A percentile compares a stretch with the other conserved stretches of the same genome.
Conservation (phyloP, 2,113 vertebrate genomes). For the Melanerpes formicivorus region DNA sequence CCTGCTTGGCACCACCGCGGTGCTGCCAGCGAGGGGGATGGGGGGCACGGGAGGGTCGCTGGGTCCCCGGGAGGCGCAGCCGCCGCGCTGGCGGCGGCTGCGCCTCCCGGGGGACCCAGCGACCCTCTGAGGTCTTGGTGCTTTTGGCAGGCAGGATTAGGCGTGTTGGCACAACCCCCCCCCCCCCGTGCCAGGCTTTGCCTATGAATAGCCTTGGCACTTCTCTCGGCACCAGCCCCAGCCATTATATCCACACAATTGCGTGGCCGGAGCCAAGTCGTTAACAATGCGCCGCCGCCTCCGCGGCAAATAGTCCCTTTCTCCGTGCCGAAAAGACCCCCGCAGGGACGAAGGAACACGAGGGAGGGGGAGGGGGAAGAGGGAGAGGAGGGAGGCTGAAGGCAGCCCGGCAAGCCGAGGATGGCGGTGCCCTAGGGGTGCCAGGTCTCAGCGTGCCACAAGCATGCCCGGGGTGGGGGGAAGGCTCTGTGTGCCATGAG, state of each 20-base stretch:
- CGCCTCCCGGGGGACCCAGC: not conserved
- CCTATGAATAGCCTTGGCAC: conserved; percentile 33
- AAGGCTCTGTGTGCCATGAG: accelerated
- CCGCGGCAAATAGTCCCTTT: not conserved
- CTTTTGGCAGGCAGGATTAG: not conserved
- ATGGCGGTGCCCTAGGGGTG: not conserved
- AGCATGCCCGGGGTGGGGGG: too few relatives aligned
- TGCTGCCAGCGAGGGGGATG: not conserved
- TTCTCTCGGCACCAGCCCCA: conserved; percentile 34
- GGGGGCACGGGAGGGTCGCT: too few relatives aligned
- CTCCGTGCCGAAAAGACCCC: too few relatives aligned
- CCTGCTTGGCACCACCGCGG: not conserved
- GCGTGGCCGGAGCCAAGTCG: conserved; percentile 47
- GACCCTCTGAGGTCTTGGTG: accelerated
- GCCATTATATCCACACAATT: conserved; percentile 61
- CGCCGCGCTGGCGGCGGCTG: not conserved
- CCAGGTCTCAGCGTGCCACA: not conserved
- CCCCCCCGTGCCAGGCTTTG: not conserved
- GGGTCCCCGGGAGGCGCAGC: not conserved
- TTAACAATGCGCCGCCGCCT: conserved; percentile 23
- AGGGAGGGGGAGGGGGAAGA: not conserved
- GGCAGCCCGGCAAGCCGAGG: not conserved
- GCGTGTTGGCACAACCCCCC: not conserved
- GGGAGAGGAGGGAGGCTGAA: not conserved
- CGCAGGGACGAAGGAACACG: not conserved